Conservation (phyloP, 2,113 vertebrate genomes). For the Cavia porcellus region DNA sequence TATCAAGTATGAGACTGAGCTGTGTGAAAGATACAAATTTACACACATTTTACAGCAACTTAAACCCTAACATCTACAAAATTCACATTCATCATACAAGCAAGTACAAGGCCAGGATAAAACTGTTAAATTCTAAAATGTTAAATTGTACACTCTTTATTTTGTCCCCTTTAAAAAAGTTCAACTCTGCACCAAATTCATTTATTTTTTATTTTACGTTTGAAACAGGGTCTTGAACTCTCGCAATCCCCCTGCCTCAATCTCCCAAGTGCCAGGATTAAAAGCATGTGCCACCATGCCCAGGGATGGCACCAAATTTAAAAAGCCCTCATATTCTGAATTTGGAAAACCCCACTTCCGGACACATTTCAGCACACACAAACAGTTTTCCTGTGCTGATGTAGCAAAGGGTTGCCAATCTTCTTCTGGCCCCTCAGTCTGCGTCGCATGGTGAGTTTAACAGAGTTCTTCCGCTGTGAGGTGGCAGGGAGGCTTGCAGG, state of each 20-base stretch:
- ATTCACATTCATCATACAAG: constrained; percentile 92
- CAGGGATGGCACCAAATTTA: constrained; percentile 74
- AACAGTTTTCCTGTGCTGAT: constrained; percentile 89
- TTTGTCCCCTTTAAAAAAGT: constrained; percentile 76
- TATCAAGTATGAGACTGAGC: constrained; percentile 85
- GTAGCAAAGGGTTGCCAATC: constrained; percentile 87
- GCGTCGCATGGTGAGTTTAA: constrained; percentile 87
- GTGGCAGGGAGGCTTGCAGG: constrained; percentile 75
- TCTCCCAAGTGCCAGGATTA: background rate
- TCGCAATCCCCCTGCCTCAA: background rate
- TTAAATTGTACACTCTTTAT: constrained; percentile 80
- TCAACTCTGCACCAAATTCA: constrained; percentile 79
- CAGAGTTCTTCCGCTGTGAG: constrained; percentile 82
- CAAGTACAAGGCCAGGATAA: constrained; percentile 86
- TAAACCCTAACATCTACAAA: constrained; percentile 90
- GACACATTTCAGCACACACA: constrained; percentile 88
- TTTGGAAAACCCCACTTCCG: constrained; percentile 26
- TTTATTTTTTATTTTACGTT: background rate
- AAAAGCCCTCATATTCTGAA: constrained; percentile 66
- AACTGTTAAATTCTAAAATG: constrained; percentile 85
- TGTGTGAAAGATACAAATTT: constrained; percentile 90
- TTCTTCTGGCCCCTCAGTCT: constrained; percentile 91
- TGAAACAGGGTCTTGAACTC: background rate
- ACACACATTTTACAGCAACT: constrained; percentile 90
- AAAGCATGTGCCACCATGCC: background rate